Evolutionary conservation across 2,797 vertebrate genomes (phyloP).

Genomic region (Pangasius krempfi): DNA sequence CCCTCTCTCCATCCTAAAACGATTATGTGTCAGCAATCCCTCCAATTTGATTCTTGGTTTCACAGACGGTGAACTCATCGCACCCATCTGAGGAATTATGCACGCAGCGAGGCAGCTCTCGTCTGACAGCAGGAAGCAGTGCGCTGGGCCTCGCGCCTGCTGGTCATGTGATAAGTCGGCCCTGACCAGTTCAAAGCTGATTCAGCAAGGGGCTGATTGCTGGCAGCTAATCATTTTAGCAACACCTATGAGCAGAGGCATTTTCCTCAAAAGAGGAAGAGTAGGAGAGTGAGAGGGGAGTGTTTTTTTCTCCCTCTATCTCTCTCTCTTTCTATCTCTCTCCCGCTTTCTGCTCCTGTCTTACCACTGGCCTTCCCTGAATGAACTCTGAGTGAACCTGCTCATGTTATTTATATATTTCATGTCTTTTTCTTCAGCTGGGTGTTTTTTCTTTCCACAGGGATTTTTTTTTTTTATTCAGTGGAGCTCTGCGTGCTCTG

Average conservation of each 20-base stretch:
- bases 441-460: constrained; percentile 49
- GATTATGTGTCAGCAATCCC: constrained; percentile 80
- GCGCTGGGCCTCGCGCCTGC: constrained; percentile 66
- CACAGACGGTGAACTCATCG: constrained; percentile 77
- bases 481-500: constrained; percentile 60
- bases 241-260: constrained; percentile 68
- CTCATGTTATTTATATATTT: constrained; percentile 56
- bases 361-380: constrained; percentile 56
- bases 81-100: constrained; percentile 80
- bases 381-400: constrained; percentile 68
- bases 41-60: constrained; percentile 75
- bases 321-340: constrained; percentile 17
- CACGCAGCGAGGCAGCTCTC: constrained; percentile 73
- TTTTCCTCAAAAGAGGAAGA: constrained; percentile 55
- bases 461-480: constrained; percentile 50
- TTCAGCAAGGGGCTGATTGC: constrained; percentile 72
- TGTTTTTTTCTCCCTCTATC: constrained; percentile 24
- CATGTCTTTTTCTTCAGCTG: constrained; percentile 49
- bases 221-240: constrained; percentile 81
- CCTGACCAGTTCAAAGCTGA: constrained; percentile 79
- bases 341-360: constrained; percentile 40
- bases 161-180: constrained; percentile 77
- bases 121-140: constrained; percentile 71
- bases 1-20: constrained; percentile 69
- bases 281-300: constrained; percentile 29